Percentiles rank a stretch among this genome's conserved stretches.
Conservation (phyloP, 2,113 vertebrate genomes). For the Phylloscopus trochiloides region DNA sequence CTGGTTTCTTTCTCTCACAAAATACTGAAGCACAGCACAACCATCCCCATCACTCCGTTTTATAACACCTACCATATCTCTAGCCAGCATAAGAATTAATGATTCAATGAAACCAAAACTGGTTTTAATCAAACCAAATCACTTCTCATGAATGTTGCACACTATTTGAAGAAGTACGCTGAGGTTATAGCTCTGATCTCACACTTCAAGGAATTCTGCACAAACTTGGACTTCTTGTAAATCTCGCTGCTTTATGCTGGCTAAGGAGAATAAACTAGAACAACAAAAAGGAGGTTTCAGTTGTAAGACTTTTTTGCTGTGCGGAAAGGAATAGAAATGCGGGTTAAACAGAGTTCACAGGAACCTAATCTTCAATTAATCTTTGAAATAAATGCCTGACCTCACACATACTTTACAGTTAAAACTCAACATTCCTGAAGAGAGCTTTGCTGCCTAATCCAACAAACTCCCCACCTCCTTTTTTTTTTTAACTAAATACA, state of each 20-base stretch:
- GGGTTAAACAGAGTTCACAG: conserved; percentile 53
- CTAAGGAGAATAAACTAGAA: not conserved
- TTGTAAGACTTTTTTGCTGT: not conserved
- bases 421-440: conserved; percentile 52
- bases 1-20: not conserved
- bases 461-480: not conserved
- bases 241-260: not conserved
- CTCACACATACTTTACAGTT: conserved; percentile 37
- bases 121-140: not conserved
- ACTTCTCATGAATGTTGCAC: not conserved
- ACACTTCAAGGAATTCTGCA: not conserved
- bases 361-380: conserved; percentile 55
- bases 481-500: not conserved
- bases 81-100: not conserved
- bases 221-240: not conserved
- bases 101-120: not conserved
- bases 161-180: rapidly evolving
- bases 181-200: not conserved
- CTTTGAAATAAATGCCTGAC: conserved; percentile 50
- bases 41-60: rapidly evolving
- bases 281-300: not conserved
- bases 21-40: not conserved
- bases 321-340: not conserved
- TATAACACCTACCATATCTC: not conserved
- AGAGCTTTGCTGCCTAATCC: conserved; percentile 55